Evolutionary conservation across 2,888 invertebrate genomes (phyloP), one percentile per base, ranked within the genome.

Genomic region (Luffia ferchaultella): DNA sequence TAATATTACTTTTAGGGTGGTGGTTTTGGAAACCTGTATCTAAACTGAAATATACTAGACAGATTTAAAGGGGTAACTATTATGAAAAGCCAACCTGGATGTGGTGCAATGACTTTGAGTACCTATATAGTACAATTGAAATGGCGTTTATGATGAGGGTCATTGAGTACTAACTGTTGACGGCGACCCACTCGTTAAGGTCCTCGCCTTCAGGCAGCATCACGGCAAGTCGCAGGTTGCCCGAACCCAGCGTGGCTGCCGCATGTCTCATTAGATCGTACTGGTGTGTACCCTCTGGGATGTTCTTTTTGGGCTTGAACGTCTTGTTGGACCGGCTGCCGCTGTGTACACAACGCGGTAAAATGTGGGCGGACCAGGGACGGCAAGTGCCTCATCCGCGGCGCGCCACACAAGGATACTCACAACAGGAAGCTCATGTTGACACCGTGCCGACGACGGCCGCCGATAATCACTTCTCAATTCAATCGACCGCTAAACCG

Each of bases 181-280:
- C 98, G 50, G 99, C 99, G 43, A 99, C 96, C 99, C 99, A 99
- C 86, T 99, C 99, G 70, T 99, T 98, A 57, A 97, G 88, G 83
- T 99, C 99, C 83, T 99, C 99, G 41, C 99, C 98, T 76, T 98
- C 98, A 1, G 98, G 98, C 60, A 98, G 85, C 88, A 95, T 93
- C 50, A 99, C 98, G 45, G 98, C 99, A 55, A 97, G 88, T 55
- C 98, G 87, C 58, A 99, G 86, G 85, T 98, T 98, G 18, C 98
- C 98, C 46, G 97, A 98, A 52, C 98, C 99, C 44, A 99, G 85
- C 1, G 99, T 99, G 52, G 97, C 97, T 1, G 97, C 97, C n/a
- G 96, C 96, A 87, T 97, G 97, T 85, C 97, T 95, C 97, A 98
- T 97, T 74, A 98, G 86, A 79, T 98, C 98, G 91, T 97, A 97